Conservation (phyloP, 1,140 invertebrate genomes). For the Conus betulinus region DNA sequence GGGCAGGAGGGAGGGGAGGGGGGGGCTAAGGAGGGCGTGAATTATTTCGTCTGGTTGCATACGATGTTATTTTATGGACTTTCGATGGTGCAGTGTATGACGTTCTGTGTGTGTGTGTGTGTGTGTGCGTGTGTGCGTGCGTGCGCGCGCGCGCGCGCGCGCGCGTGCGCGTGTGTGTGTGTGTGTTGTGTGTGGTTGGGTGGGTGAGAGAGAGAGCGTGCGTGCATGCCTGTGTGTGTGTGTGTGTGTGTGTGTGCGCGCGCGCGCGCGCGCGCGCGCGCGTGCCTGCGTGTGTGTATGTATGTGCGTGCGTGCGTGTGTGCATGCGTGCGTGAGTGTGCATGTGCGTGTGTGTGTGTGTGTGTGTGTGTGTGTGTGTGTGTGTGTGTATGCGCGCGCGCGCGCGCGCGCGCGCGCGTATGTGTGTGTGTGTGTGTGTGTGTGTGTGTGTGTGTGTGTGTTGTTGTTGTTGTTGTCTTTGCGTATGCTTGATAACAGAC, state of each 20-base stretch:
- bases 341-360: background rate
- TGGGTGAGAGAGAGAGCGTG: no score
- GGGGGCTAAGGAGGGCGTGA: no score
- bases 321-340: background rate
- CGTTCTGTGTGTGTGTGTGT: no score
- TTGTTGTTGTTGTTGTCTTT: no score
- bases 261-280: background rate
- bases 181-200: no score
- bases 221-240: background rate
- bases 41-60: background rate
- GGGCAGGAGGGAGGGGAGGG: background rate
- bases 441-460: background rate
- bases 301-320: background rate
- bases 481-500: background rate
- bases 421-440: background rate
- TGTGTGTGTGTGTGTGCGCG: background rate
- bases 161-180: no score
- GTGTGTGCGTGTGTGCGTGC: no score
- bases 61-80: background rate
- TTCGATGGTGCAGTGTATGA: background rate
- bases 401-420: no score
- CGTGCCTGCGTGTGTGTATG: background rate
- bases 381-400: background rate
- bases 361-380: background rate
- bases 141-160: no score